These are phyloP conservation scores for Drosophila funebris DNA, from an alignment of 1,140 invertebrate genomes.

Conservation along the genomic window DNA sequence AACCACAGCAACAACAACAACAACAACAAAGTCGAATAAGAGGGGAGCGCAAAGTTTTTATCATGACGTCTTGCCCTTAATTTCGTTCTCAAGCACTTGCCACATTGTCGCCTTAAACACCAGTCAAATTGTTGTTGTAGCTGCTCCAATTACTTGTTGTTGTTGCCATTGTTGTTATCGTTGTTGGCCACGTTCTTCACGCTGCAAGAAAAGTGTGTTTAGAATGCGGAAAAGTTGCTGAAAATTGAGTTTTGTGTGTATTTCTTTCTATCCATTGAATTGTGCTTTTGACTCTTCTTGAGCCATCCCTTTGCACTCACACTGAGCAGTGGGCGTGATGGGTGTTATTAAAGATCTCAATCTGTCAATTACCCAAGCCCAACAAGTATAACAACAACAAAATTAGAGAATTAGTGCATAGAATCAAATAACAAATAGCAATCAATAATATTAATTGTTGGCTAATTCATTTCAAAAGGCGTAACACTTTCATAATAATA, in stretches of 20 bases:
- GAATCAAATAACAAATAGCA: background rate
- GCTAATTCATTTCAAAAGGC: no score
- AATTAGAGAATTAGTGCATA: no score
- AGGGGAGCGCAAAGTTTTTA: conserved; percentile 62
- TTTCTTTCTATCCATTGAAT: conserved; percentile 67
- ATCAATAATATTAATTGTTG: background rate
- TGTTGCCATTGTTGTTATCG: conserved; percentile 5
- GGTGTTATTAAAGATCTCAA: background rate
- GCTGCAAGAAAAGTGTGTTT: conserved; percentile 64
- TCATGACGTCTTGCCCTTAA: conserved; percentile 76
- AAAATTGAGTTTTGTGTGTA: conserved; percentile 77
- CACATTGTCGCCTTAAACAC: conserved; percentile 38
- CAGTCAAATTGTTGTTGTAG: conserved; percentile 6
- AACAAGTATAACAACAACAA: background rate
- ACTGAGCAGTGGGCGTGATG: no score
- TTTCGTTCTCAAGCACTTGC: conserved; percentile 46
- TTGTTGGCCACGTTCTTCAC: conserved; percentile 27
- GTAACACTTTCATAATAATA: no score
- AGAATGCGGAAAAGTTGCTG: conserved; percentile 76
- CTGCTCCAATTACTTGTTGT: background rate
- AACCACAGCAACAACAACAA: conserved; percentile 46
- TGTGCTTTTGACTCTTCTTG: conserved; percentile 12
- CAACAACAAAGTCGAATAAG: conserved; percentile 4
- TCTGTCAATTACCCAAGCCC: conserved; percentile 6
- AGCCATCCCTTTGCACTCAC: background rate